Base-by-base conservation (phyloP, 2,888 invertebrate genomes). In the Ichneumoninae sp. region DNA sequence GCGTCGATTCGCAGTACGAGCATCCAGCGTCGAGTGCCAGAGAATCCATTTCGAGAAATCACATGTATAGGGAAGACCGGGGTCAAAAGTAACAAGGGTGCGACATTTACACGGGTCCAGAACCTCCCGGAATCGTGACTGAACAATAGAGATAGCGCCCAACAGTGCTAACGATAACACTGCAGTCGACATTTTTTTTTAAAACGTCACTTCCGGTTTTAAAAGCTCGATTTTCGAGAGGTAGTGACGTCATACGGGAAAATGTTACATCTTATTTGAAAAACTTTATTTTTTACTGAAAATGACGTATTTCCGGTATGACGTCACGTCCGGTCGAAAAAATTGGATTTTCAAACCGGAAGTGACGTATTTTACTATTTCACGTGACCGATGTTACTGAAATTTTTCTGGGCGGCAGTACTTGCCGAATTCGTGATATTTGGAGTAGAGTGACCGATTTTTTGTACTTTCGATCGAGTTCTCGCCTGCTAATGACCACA, bases 1-100 rank as follows among this genome's bases (percentile, higher is more conserved):
- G 74, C 44, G 86, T 81, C 83, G 85, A 85, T 86, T 86, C 77
- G 85, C 87, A 69, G 75, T 80, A 72, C 72, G 77, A 84, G 83
- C 40, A 66, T 26, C n/a, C 62, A 33, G 62, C 33, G 62, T 62
- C 62, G 62, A 62, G 62, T n/a, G 33, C 1, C 30, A 1, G 30
- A 62, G 62, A 62, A 62, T 62, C 33, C 30, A 62, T 62, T 62
- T 33, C 62, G 62, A 62, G 30, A 16, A 62, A 33, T 62, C 33
- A 30, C 30, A 62, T 30, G 30, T 62, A 62, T 62, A 57, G 16
- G 62, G 33, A 30, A 4, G 30, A 4, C 30, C 33, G 62, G 30
- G 40, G 40, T 36, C 36, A 22, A 66, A 13, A 40, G 19, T 36
- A n/a, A 66, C 36, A 66, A 22, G 36, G 40, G 36, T 16, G 44